These are phyloP conservation scores for Chrysochloris asiatica DNA, from an alignment of 2,113 vertebrate species.

Conservation along the genomic window DNA sequence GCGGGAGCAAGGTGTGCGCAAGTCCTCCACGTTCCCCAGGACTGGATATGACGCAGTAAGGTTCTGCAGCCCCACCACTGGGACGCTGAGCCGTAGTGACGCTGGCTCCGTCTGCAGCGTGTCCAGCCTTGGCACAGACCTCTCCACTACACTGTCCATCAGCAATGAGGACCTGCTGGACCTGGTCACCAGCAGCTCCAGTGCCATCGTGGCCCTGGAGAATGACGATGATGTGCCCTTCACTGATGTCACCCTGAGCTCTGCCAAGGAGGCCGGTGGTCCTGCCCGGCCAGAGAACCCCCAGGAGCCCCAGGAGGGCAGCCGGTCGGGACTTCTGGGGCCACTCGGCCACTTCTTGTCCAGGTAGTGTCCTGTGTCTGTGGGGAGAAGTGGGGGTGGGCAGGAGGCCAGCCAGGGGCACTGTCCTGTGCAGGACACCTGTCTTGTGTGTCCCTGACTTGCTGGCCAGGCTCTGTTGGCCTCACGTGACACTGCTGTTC, in stretches of 20 bases:
- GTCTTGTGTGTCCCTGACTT: no score
- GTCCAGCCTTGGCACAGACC: constrained; percentile 95
- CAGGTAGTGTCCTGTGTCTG: constrained; percentile 81
- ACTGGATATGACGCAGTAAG: constrained; percentile 88
- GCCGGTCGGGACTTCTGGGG: constrained; percentile 84
- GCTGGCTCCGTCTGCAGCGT: constrained; percentile 91
- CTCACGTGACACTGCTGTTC: background rate
- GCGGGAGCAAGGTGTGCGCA: constrained; percentile 81
- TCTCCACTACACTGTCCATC: constrained; percentile 89
- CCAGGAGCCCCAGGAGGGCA: constrained; percentile 75
- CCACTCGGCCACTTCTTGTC: constrained; percentile 90
- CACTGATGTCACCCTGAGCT: constrained; percentile 87
- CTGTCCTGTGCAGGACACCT: background rate
- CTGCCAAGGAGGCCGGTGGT: constrained; percentile 73
- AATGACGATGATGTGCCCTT: constrained; percentile 87
- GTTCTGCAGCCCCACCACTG: constrained; percentile 86
- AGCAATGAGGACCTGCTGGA: constrained; percentile 94
- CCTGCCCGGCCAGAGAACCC: constrained; percentile 65
- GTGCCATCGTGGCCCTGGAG: constrained; percentile 94
- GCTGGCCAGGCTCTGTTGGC: no score
- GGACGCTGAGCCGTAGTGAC: constrained; percentile 88
- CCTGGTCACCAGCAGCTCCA: constrained; percentile 93
- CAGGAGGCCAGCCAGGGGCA: accelerated
- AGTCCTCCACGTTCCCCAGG: constrained; percentile 92
- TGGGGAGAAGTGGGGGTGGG: background rate